Conservation (phyloP, 2,113 vertebrate genomes). For the Coptodon rendalli region DNA sequence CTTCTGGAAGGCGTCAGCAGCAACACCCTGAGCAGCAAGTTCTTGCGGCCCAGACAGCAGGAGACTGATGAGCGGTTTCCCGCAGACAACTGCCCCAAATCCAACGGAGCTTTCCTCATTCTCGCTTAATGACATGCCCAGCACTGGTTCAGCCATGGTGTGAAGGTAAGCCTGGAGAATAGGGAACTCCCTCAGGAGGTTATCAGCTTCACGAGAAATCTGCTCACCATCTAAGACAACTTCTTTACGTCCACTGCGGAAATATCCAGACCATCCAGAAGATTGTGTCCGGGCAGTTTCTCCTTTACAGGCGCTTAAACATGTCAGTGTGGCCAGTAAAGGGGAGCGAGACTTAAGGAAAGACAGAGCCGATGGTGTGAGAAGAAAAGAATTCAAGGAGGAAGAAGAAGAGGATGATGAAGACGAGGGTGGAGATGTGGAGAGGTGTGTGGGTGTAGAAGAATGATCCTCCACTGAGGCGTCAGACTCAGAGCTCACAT, state of each 20-base stretch:
- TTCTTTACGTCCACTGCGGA: constrained; percentile 80
- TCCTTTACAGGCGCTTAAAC: constrained; percentile 74
- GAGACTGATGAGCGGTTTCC: constrained; percentile 72
- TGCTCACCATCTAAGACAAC: constrained; percentile 79
- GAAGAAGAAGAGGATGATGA: constrained; percentile 12
- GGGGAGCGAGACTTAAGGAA: constrained; percentile 86
- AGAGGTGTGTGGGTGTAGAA: constrained; percentile 21
- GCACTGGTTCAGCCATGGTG: constrained; percentile 78
- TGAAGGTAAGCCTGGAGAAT: constrained; percentile 76
- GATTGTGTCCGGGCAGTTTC: constrained; percentile 47
- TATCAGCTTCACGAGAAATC: constrained; percentile 80
- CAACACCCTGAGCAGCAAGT: constrained; percentile 58
- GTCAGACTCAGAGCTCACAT: constrained; percentile 58
- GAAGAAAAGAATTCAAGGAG: constrained; percentile 59
- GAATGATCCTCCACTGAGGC: constrained; percentile 51
- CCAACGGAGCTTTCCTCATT: constrained; percentile 59
- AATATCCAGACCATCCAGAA: constrained; percentile 77
- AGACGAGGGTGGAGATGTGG: not conserved
- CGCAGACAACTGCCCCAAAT: constrained; percentile 72
- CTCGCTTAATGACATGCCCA: constrained; percentile 11
- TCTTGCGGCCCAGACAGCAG: constrained; percentile 83
- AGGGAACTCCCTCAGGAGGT: constrained; percentile 81
- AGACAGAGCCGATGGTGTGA: constrained; percentile 82
- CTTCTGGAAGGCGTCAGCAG: constrained; percentile 79
- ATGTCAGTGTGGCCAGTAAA: constrained; percentile 78